A percentile compares a stretch with the other conserved stretches of the same genome.
These are phyloP conservation scores for Mylabris sibirica DNA, from an alignment of 2,888 invertebrate genomes.

Conservation along the genomic window DNA sequence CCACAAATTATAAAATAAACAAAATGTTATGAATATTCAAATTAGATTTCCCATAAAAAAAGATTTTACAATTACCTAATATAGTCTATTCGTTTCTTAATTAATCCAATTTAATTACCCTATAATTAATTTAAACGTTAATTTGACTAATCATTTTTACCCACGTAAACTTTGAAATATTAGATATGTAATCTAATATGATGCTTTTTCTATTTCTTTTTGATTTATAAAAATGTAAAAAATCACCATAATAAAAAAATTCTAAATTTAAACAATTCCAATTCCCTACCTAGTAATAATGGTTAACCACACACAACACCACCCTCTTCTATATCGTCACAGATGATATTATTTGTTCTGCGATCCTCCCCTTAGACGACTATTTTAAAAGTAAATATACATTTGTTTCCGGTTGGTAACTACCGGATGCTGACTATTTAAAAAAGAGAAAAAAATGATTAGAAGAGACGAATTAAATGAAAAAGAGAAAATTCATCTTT, in stretches of 20 bases:
- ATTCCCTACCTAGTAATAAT: neutral
- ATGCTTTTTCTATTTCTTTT: too few relatives aligned
- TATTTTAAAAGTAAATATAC: slow-evolving; percentile 2
- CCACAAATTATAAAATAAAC: neutral
- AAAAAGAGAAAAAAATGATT: neutral
- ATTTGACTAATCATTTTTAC: neutral
- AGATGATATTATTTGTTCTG: neutral
- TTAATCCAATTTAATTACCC: neutral
- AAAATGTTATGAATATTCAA: neutral
- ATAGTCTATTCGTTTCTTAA: neutral
- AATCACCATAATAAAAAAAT: neutral
- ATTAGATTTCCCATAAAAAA: neutral
- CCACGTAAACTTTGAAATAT: too few relatives aligned
- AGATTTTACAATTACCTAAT: neutral
- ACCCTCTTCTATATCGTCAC: neutral
- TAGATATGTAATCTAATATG: too few relatives aligned
- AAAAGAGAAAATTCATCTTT: neutral
- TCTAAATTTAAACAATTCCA: too few relatives aligned
- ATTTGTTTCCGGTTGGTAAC: neutral
- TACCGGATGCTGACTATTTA: neutral
- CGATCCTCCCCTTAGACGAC: neutral
- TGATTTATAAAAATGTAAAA: neutral
- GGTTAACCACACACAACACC: neutral
- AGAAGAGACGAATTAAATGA: neutral
- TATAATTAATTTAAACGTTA: neutral